Evolutionary conservation across 2,113 vertebrate species (phyloP), one percentile per base, ranked within the genome.

Genomic region (Pyrgilauda ruficollis): DNA sequence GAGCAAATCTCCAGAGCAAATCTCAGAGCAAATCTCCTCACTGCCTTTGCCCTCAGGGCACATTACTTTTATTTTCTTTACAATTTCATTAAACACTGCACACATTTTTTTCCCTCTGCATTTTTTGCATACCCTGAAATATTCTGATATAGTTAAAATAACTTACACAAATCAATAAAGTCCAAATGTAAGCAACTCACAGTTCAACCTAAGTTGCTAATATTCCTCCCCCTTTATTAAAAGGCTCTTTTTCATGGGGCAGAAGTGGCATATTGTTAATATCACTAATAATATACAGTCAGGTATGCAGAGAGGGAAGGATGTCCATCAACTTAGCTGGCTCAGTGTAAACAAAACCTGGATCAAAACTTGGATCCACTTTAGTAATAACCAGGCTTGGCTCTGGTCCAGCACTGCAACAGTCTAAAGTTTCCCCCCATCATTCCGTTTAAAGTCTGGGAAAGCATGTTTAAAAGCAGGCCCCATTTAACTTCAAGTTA

Each of bases 401-500:
- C 98, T 91, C n/a, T 1, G 13, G 70, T 97, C 98, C 98, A 98
- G 70, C 28, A 90, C 58, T 81, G 28, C 80, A 97, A 91, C 88
- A 91, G 90, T 96, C 90, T 96, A 85, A 94, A 89, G 81, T 95
- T 94, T 97, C 96, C 85, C 88, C 90, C 81, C 96, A 95, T 94
- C 91, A 68, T 75, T 95, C 80, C 9, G 81, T 97, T 98, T 98
- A 96, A 98, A 98, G 97, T 96, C 96, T 94, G 87, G 96, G 91
- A 96, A 97, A 97, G 95, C 94, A 90, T 83, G 94, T 97, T 98
- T 98, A 95, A 96, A 97, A 97, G 96, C 95, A 98, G 97, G 96
- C 95, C 96, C 98, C 97, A 97, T 98, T 98, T 98, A 98, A 98
- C 97, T 98, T 96, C 93, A 97, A 93, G 97, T 98, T 98, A 98